Conservation (phyloP, 2,888 invertebrate species). For the Catocala sponsa region DNA sequence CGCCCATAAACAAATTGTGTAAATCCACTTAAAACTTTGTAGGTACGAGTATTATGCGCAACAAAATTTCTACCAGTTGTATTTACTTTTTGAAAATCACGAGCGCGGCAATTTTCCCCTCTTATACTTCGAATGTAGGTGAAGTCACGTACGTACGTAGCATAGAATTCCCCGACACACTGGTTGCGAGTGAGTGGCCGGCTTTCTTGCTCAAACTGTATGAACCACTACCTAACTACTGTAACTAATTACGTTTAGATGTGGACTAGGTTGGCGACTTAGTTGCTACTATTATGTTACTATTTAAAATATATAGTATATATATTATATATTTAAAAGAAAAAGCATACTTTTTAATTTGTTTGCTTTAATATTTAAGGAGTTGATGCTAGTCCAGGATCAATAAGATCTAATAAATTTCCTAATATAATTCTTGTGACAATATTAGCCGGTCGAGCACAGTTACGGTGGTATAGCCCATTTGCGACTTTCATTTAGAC, state of each 20-base stretch:
- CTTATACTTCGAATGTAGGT: slow-evolving; percentile 32
- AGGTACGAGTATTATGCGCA: slow-evolving; percentile 6
- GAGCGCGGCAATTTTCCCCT: slow-evolving; percentile 25
- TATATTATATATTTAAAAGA: neutral
- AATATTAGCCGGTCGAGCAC: too few species aligned
- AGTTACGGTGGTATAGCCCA: too few species aligned
- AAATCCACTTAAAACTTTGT: slow-evolving; percentile 14
- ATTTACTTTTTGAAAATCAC: slow-evolving; percentile 46
- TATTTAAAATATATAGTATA: neutral
- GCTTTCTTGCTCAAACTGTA: slow-evolving; percentile 23
- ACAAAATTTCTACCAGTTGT: slow-evolving; percentile 17
- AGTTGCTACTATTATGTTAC: slow-evolving; percentile 12
- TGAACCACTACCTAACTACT: slow-evolving; percentile 22
- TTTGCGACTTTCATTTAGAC: too few species aligned
- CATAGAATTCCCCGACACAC: slow-evolving; percentile 22
- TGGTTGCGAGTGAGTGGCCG: slow-evolving; percentile 11
- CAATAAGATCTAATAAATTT: too few species aligned
- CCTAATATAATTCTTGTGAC: too few species aligned
- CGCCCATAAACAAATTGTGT: slow-evolving; percentile 2
- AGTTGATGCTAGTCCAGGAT: too few species aligned
- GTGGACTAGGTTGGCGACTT: slow-evolving; percentile 21
- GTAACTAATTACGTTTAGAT: slow-evolving; percentile 37
- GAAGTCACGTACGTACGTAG: slow-evolving; percentile 41
- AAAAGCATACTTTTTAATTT: too few species aligned
- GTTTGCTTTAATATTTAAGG: too few species aligned